These are phyloP conservation scores for Dissostichus mawsoni DNA, from an alignment of 2,113 vertebrate genomes.

Conservation along the genomic window DNA sequence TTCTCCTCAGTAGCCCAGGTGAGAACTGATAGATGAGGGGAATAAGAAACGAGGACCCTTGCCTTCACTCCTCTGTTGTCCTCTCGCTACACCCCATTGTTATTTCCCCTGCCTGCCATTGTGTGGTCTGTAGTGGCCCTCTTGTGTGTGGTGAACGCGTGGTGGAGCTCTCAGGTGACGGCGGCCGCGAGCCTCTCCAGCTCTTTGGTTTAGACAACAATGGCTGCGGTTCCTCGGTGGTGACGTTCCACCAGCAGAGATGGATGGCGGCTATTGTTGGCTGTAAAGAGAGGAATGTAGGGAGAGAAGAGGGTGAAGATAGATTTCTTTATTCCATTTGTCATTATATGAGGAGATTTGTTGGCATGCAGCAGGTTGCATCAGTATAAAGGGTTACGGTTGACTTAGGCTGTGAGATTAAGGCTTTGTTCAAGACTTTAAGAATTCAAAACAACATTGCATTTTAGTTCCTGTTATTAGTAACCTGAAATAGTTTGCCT, in stretches of 20 bases:
- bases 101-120: slow-evolving; percentile 52
- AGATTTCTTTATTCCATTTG: slow-evolving; percentile 54
- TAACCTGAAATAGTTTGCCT: neutral
- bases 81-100: slow-evolving; percentile 43
- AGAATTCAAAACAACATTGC: neutral
- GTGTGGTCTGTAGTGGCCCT: slow-evolving; percentile 63
- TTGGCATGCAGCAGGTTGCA: neutral
- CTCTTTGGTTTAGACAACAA: slow-evolving; percentile 75
- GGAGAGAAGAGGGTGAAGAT: slow-evolving; percentile 45
- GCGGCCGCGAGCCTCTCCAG: slow-evolving; percentile 56
- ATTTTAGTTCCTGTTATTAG: neutral
- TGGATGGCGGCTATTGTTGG: slow-evolving; percentile 63
- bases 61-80: slow-evolving; percentile 43
- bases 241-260: slow-evolving; percentile 55
- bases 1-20: slow-evolving; percentile 34
- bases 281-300: slow-evolving; percentile 45
- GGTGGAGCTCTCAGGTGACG: slow-evolving; percentile 76
- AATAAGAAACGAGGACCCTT: slow-evolving; percentile 44
- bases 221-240: slow-evolving; percentile 48
- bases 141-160: slow-evolving; percentile 42
- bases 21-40: slow-evolving; percentile 56
- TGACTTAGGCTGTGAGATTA: neutral
- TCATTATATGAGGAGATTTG: slow-evolving; percentile 2
- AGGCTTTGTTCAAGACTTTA: neutral
- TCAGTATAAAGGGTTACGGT: slow-evolving; percentile 10